These are phyloP conservation scores for Montipora capricornis DNA, from an alignment of 64 coral and sea anemone genomes.

Conservation along the genomic window DNA sequence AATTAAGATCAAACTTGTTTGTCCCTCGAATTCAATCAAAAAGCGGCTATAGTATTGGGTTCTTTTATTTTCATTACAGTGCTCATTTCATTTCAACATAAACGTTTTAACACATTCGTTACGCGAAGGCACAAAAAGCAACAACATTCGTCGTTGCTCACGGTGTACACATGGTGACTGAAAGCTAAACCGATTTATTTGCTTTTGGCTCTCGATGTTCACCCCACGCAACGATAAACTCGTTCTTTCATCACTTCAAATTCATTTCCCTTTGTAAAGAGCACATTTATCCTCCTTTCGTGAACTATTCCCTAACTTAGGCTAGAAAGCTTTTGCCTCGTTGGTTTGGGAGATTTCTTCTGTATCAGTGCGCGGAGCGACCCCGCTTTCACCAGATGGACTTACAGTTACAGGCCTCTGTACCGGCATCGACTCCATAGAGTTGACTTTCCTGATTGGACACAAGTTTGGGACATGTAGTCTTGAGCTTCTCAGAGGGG, in stretches of 20 bases:
- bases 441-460: conserved; percentile 58
- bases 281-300: not conserved
- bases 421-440: conserved; percentile 36
- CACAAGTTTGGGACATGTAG: conserved; percentile 23
- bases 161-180: no score
- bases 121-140: no score
- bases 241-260: not conserved
- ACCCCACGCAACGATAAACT: not conserved
- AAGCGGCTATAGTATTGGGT: no score
- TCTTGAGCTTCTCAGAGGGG: conserved; percentile 41
- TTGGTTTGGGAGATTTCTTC: not conserved
- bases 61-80: no score
- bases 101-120: no score
- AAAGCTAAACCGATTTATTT: not conserved
- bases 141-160: no score
- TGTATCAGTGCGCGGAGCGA: not conserved
- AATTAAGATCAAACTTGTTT: not conserved
- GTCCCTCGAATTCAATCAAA: no score
- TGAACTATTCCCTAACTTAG: not conserved
- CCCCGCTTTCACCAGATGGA: not conserved
- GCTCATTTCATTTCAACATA: no score
- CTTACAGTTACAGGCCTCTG: not conserved
- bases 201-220: not conserved
- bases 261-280: not conserved
- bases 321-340: not conserved